These are phyloP conservation scores for Phragmatobia fuliginosa DNA, from an alignment of 2,888 invertebrate genomes.

Conservation along the genomic window DNA sequence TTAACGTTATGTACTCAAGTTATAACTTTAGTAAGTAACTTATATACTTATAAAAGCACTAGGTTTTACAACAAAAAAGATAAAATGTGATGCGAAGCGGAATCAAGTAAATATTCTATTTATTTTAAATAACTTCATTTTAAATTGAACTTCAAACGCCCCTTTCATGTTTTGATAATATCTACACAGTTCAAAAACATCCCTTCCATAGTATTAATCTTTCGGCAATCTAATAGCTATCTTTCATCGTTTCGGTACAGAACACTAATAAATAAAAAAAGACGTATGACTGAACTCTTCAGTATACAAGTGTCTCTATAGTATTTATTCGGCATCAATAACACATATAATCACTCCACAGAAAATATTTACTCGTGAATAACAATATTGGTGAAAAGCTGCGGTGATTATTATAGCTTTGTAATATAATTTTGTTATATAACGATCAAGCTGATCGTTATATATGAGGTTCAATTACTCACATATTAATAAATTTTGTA, in stretches of 20 bases:
- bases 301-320: neutral
- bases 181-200: neutral
- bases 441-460: no score
- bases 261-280: neutral
- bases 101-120: neutral
- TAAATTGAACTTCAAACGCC: no score
- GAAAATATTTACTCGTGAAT: neutral
- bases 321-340: neutral
- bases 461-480: no score
- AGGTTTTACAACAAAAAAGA: no score
- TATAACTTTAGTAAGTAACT: no score
- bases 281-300: neutral
- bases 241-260: neutral
- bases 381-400: neutral
- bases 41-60: no score
- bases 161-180: neutral
- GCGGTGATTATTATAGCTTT: no score
- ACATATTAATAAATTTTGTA: no score
- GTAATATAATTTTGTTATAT: no score
- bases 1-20: no score
- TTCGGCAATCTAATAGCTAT: neutral
- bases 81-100: neutral
- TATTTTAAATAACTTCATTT: no score
- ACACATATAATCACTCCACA: neutral
- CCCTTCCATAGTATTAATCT: neutral